A percentile compares a stretch with the other conserved stretches of the same genome.
Evolutionary conservation across 1,140 invertebrate species (phyloP).

Genomic region (Drosophila erecta): DNA sequence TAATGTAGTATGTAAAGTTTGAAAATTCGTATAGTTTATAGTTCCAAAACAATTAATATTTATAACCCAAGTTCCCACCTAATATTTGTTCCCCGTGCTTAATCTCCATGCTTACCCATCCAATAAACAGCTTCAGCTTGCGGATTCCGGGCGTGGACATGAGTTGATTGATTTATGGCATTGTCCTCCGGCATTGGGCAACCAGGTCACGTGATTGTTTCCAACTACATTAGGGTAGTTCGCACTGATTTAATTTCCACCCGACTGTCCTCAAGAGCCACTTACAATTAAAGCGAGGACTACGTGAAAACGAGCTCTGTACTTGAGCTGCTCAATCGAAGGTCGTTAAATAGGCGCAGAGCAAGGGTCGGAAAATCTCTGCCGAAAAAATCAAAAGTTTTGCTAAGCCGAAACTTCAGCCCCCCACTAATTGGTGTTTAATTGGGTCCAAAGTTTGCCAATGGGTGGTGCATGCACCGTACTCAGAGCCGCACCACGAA

Average conservation of each 20-base stretch:
- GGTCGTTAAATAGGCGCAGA: constrained; percentile 28
- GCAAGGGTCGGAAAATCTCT: constrained; percentile 25
- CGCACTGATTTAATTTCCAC: constrained; percentile 51
- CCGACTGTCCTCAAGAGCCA: constrained; percentile 25
- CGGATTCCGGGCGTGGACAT: background rate
- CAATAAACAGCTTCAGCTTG: constrained; percentile 48
- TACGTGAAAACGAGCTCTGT: constrained; percentile 35
- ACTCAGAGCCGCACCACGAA: constrained; percentile 18
- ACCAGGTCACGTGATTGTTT: constrained; percentile 61
- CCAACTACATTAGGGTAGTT: constrained; percentile 33
- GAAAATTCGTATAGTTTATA: too few relatives aligned
- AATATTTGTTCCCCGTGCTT: background rate
- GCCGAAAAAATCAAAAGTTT: constrained; percentile 44
- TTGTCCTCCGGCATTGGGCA: constrained; percentile 40
- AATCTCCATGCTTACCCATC: constrained; percentile 4
- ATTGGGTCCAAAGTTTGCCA: constrained; percentile 43
- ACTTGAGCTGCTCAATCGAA: constrained; percentile 10
- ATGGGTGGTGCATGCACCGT: background rate
- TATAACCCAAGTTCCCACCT: too few relatives aligned
- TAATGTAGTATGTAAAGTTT: too few relatives aligned
- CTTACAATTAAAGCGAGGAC: constrained; percentile 30
- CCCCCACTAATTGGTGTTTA: constrained; percentile 42
- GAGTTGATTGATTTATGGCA: constrained; percentile 42
- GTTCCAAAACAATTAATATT: background rate
- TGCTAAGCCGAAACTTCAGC: constrained; percentile 23